phyloP scores from a whole-genome alignment of 64 coral and sea anemone species.

The Orbicella faveolata region DNA sequence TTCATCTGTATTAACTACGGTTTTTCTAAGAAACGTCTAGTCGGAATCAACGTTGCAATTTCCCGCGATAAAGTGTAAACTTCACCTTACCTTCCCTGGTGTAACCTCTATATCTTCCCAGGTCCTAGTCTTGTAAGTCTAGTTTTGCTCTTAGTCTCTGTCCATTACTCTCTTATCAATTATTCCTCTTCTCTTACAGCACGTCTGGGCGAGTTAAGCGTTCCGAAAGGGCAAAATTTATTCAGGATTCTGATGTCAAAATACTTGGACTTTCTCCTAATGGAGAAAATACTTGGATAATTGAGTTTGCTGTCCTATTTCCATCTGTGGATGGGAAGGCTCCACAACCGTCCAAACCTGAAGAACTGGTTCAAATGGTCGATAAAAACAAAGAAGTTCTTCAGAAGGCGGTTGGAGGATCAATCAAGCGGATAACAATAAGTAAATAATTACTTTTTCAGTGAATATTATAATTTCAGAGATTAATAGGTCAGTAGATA shows the following conservation, averaged over 20 bases:
- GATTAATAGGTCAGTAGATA: too few species aligned
- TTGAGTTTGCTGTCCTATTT: constrained; percentile 9
- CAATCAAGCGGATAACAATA: not conserved
- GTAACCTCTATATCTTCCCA: not conserved
- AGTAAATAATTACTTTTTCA: too few species aligned
- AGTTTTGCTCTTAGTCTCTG: not conserved
- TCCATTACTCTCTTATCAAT: not conserved
- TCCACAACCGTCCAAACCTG: not conserved
- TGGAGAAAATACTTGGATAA: not conserved
- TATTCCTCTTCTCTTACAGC: not conserved
- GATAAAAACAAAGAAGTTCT: not conserved
- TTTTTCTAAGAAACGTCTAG: not conserved
- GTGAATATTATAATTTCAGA: too few species aligned
- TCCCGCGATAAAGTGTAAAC: not conserved
- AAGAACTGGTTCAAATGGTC: not conserved
- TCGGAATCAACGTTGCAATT: not conserved
- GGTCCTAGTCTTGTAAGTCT: not conserved
- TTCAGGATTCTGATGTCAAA: not conserved
- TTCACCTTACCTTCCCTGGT: not conserved
- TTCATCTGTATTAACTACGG: too few species aligned
- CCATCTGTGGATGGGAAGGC: not conserved
- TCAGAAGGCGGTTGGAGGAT: not conserved
- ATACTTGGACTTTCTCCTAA: not conserved
- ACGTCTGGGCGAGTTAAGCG: not conserved
- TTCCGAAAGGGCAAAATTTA: not conserved